Evolutionary conservation across 2,888 invertebrate species (phyloP).

Genomic region (Dendrolimus houi): DNA sequence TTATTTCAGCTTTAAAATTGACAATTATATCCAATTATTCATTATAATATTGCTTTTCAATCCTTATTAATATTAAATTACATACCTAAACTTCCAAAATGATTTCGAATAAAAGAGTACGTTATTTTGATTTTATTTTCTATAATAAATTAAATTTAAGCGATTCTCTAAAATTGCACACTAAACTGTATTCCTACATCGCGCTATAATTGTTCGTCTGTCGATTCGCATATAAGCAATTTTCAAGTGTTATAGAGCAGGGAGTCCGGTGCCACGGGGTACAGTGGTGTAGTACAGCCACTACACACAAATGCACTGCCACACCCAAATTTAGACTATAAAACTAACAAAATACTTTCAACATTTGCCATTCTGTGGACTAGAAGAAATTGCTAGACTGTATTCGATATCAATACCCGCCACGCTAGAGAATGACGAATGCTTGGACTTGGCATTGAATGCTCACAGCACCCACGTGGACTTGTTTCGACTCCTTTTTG

Average conservation of each 20-base stretch:
- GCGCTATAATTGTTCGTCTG: conserved; percentile 32
- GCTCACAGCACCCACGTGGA: conserved; percentile 48
- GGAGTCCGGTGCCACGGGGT: conserved; percentile 54
- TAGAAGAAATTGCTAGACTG: conserved; percentile 63
- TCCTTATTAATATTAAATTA: too few species aligned
- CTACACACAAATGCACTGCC: conserved; percentile 36
- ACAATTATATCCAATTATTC: too few species aligned
- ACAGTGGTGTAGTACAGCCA: conserved; percentile 46
- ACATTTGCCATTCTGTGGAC: conserved; percentile 68
- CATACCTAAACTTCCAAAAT: too few species aligned
- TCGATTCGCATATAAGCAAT: conserved; percentile 27
- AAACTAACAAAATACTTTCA: conserved; percentile 37
- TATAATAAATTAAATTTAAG: background rate
- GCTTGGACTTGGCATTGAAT: conserved; percentile 49
- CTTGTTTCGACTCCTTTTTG: conserved; percentile 50
- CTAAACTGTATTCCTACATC: conserved; percentile 25
- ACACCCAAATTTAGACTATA: conserved; percentile 36
- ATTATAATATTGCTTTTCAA: too few species aligned
- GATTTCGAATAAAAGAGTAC: too few species aligned
- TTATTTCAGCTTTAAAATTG: too few species aligned
- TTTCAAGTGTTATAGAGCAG: conserved; percentile 3
- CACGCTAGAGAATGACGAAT: conserved; percentile 59
- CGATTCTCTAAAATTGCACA: conserved; percentile 2
- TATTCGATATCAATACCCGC: conserved; percentile 41
- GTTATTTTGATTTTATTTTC: too few species aligned